Base-by-base conservation (phyloP, 2,888 invertebrate genomes). In the Leptinotarsa tumamoca region DNA sequence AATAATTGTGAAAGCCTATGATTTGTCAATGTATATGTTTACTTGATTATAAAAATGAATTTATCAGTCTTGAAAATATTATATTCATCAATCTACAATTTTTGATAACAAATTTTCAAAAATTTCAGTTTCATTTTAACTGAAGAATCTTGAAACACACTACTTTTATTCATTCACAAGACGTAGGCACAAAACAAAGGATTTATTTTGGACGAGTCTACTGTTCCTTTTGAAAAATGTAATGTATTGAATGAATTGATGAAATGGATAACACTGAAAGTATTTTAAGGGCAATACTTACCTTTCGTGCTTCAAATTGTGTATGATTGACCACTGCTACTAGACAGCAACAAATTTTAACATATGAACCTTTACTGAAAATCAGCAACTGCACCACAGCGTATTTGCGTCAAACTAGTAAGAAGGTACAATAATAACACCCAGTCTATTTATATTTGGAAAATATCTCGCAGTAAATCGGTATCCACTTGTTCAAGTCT, bases 391-490 rank as follows among this genome's bases (percentile, higher is more conserved):
- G 74, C 73, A 76, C 52, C 75, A 66, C 74, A 27, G 76, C 73
- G 76, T 75, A 75, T 79, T 78, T 78, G 76, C 82, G 80, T 80
- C 79, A 80, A 79, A 84, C 82, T 83, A 80, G 78, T 69, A 70
- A 63, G 33, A 33, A 33, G 33, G 74, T 78, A 79, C 58, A 58
- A 23, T 78, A 75, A 78, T 81, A 80, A 80, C 79, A 78, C 76
- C 78, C 80, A 80, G 79, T 82, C 83, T 84, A 84, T 84, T 84
- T 84, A 84, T 84, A 84, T 73, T 80, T 81, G 76, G 78, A 79
- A 76, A 69, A 78, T 76, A 63, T 63, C 43, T 17, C 17, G 63
- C 33, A 13, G 63, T 63, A 43, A 63, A 33, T 63, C 63, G 63
- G 43, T 63, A 63, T 75, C 75, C 68, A 74, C 50, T n/a, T 68